Percentiles rank a stretch among this genome's conserved stretches.
Conservation (phyloP, 2,797 vertebrate genomes). For the Lagodon rhomboides region DNA sequence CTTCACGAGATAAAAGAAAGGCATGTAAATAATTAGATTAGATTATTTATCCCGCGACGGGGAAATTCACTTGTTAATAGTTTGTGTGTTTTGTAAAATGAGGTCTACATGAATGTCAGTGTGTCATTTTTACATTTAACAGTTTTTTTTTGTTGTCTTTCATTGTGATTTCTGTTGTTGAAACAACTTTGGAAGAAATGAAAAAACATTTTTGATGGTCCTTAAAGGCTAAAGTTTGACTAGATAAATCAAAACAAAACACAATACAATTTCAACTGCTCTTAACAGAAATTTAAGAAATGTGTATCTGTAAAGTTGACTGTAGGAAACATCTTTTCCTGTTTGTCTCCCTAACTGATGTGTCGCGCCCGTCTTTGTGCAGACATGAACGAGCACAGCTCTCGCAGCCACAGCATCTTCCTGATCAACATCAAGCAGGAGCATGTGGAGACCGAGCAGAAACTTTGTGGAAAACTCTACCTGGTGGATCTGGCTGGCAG, state of each 20-base stretch:
- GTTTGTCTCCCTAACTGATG: neutral
- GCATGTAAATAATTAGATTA: neutral
- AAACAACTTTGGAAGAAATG: neutral
- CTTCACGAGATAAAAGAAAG: too few species aligned
- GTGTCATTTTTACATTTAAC: too few species aligned
- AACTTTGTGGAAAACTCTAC: slow-evolving; percentile 96
- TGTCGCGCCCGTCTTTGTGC: slow-evolving; percentile 34
- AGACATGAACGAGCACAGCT: slow-evolving; percentile 99
- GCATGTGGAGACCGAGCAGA: slow-evolving; percentile 96
- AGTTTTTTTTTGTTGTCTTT: too few species aligned
- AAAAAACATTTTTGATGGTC: too few species aligned
- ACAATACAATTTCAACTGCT: neutral
- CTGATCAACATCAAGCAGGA: slow-evolving; percentile 99
- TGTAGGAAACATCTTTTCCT: neutral
- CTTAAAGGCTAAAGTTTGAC: neutral
- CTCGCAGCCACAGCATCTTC: slow-evolving; percentile 98
- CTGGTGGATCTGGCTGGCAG: slow-evolving; percentile 96
- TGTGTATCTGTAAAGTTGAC: neutral
- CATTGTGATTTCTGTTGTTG: too few species aligned
- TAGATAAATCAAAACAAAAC: neutral
- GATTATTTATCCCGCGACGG: too few species aligned
- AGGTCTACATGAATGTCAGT: neutral
- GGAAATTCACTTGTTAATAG: neutral
- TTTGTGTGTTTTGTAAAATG: neutral
- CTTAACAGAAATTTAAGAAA: neutral